These are phyloP conservation scores for Lutjanus argentimaculatus DNA, from an alignment of 2,797 vertebrate genomes.

Conservation along the genomic window DNA sequence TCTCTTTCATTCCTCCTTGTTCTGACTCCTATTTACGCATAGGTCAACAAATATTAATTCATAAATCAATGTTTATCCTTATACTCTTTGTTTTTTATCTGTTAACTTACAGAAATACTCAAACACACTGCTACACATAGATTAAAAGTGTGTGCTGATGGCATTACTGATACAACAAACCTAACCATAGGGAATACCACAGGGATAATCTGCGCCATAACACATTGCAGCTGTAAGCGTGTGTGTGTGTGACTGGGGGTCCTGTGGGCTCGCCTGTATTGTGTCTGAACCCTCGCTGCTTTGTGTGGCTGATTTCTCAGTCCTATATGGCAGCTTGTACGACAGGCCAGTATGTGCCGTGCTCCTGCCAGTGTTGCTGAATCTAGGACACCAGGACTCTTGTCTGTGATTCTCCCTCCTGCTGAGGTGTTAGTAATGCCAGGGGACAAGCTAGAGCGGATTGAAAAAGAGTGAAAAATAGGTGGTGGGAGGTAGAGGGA, in stretches of 20 bases:
- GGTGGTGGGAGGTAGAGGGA: constrained; percentile 68
- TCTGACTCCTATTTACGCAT: constrained; percentile 20
- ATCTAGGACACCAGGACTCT: constrained; percentile 85
- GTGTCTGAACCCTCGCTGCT: constrained; percentile 54
- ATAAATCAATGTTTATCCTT: constrained; percentile 54
- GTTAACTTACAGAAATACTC: constrained; percentile 38
- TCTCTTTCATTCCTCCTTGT: not conserved
- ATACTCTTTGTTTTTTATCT: constrained; percentile 50
- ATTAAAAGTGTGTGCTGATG: constrained; percentile 68
- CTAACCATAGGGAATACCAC: constrained; percentile 2
- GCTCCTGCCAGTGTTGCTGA: constrained; percentile 77
- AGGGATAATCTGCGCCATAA: constrained; percentile 41
- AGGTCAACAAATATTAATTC: constrained; percentile 42
- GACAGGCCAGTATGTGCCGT: constrained; percentile 69
- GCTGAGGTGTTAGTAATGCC: constrained; percentile 81
- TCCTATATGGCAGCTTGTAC: constrained; percentile 58
- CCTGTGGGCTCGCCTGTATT: constrained; percentile 36
- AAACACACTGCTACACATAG: constrained; percentile 44
- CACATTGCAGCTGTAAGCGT: constrained; percentile 40
- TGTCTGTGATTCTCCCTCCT: constrained; percentile 83
- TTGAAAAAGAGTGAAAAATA: constrained; percentile 78
- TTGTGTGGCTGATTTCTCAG: constrained; percentile 53
- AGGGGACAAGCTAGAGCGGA: constrained; percentile 75
- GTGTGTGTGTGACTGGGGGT: constrained; percentile 21
- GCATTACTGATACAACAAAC: constrained; percentile 63